Base-by-base conservation (phyloP, 2,113 vertebrate species). In the Xenopus laevis region DNA sequence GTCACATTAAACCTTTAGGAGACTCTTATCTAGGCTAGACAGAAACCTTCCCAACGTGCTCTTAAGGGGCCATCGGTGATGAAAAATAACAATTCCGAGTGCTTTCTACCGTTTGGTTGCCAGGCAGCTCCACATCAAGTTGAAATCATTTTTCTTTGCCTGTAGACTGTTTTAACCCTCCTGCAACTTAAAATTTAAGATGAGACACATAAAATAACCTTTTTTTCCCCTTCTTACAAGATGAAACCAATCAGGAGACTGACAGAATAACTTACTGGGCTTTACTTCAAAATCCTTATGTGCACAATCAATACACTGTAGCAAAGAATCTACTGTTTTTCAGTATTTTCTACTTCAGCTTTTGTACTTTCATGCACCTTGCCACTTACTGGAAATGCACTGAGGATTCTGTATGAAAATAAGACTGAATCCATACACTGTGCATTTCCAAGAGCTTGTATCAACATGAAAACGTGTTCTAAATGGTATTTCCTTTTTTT, bases 1-100 rank as follows among this genome's bases (percentile, higher is more conserved):
- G 86, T 80, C 79, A 83, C 80, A 82, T 86, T 87, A 86, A 84
- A 84, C 84, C 85, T 70, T 79, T 79, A 81, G 79, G 80, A 84
- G 74, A 83, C 81, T 84, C 81, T 88, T 87, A 85, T 81, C 81
- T 83, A 73, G 78, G 47, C 67, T 75, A 83, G 80, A 81, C 78
- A 86, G 82, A 79, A 86, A 83, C 83, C 78, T 83, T 86, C 79
- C 72, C 75, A 83, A 68, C 81, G 74, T 62, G 72, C 71, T 82
- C 83, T 83, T 83, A 68, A 83, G 79, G 78, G 82, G 80, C 73
- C 67, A 60, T 83, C 68, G 75, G 79, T 79, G 84, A 85, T 83
- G 83, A 82, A 85, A 89, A 88, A 80, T 57, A 85, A 73, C 79
- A 80, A 84, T 84, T 84, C 64, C 23, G 81, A 86, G 79, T 79